A percentile compares a stretch with the other conserved stretches of the same genome.
phyloP scores from a whole-genome alignment of 2,113 vertebrate genomes.

The Zapornia atra region DNA sequence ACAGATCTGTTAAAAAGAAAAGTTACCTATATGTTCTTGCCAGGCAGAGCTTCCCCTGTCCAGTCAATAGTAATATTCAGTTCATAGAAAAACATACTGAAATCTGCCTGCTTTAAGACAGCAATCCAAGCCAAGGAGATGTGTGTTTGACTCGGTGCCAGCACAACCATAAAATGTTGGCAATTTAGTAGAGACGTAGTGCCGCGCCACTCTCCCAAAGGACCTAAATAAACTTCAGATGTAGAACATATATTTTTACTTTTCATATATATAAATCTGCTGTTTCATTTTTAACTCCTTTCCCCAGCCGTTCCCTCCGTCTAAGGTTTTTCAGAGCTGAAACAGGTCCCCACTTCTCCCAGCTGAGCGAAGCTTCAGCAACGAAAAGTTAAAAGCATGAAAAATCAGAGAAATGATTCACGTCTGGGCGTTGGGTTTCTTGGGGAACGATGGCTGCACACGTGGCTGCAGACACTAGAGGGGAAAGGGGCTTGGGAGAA shows the following conservation, averaged over 20 bases:
- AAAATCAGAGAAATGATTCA: constrained; percentile 26
- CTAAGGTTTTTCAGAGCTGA: neutral
- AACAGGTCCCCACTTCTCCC: neutral
- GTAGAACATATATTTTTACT: constrained; percentile 75
- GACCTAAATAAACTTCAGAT: constrained; percentile 87
- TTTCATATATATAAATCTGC: constrained; percentile 60
- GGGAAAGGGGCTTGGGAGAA: constrained; percentile 34
- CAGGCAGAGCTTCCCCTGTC: constrained; percentile 3
- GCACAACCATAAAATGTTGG: constrained; percentile 79
- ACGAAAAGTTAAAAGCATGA: constrained; percentile 21
- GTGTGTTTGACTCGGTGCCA: constrained; percentile 80
- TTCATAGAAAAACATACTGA: constrained; percentile 55
- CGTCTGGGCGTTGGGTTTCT: constrained; percentile 41
- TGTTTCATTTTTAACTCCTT: constrained; percentile 69
- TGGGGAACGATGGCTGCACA: constrained; percentile 5
- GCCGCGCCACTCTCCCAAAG: constrained; percentile 78
- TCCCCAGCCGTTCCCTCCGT: neutral
- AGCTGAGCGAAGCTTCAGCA: neutral
- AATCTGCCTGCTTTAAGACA: constrained; percentile 60
- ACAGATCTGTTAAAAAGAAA: neutral
- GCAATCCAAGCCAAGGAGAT: constrained; percentile 55
- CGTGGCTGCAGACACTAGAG: neutral
- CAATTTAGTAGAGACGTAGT: constrained; percentile 81
- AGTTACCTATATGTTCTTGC: neutral
- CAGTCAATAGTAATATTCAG: constrained; percentile 68